These are phyloP conservation scores for Ranitomeya variabilis DNA, from an alignment of 2,113 vertebrate species.

Conservation along the genomic window DNA sequence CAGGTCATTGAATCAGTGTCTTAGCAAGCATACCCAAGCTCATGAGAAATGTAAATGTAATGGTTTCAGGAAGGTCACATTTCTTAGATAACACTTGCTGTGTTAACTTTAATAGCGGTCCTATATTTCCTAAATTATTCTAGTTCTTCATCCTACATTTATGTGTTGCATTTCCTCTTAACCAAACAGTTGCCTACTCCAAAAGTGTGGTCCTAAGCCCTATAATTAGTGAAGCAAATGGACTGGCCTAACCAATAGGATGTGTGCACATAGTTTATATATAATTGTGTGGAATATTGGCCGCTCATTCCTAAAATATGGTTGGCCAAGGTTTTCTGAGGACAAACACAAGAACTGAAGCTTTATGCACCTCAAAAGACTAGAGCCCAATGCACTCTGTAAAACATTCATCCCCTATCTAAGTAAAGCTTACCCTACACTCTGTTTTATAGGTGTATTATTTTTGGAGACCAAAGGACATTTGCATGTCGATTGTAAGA, in stretches of 20 bases:
- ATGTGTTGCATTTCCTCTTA: not conserved
- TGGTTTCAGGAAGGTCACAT: too few relatives aligned
- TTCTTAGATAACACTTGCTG: not conserved
- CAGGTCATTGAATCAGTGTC: not conserved
- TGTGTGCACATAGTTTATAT: conserved; percentile 25
- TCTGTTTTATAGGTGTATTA: conserved; percentile 44
- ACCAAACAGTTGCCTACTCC: conserved; percentile 35
- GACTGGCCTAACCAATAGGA: conserved; percentile 17
- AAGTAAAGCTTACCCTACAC: not conserved
- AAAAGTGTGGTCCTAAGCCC: conserved; percentile 23
- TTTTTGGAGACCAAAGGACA: conserved; percentile 41
- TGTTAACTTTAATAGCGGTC: not conserved
- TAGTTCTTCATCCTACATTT: not conserved
- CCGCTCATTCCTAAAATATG: conserved; percentile 17
- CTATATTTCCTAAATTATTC: not conserved
- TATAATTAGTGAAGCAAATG: conserved; percentile 46
- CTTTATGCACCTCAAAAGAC: conserved; percentile 19
- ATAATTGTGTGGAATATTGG: conserved; percentile 28
- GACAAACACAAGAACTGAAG: conserved; percentile 9
- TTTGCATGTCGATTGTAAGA: conserved; percentile 27
- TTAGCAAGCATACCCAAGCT: not conserved
- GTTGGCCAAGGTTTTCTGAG: conserved; percentile 43
- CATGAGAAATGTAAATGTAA: too few relatives aligned
- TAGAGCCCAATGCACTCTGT: not conserved
- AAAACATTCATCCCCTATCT: conserved; percentile 21